A percentile compares a stretch with the other conserved stretches of the same genome.
Conservation (phyloP, 1,140 invertebrate genomes). For the Drosophila repleta region DNA sequence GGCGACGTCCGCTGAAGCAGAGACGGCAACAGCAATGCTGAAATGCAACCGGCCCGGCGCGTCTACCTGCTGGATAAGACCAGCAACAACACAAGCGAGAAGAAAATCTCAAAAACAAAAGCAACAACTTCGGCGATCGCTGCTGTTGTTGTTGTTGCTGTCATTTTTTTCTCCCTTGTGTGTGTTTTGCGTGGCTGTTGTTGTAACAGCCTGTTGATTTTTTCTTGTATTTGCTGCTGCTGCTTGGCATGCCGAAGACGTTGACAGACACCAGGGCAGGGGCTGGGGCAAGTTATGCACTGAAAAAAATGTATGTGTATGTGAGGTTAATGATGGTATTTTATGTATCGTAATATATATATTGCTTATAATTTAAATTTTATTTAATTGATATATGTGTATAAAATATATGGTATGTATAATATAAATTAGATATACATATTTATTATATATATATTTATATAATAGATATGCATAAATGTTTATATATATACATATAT, state of each 20-base stretch:
- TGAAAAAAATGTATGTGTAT: background rate
- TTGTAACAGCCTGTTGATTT: slow-evolving; percentile 61
- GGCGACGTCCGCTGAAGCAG: slow-evolving; percentile 12
- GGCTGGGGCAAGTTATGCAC: slow-evolving; percentile 17
- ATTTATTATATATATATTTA: no score
- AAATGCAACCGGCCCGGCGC: slow-evolving; percentile 47
- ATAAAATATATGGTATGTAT: no score
- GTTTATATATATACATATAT: no score
- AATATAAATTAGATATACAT: no score
- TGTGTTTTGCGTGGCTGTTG: slow-evolving; percentile 3
- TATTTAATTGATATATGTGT: background rate
- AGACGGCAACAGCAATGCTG: slow-evolving; percentile 13
- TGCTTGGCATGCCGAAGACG: slow-evolving; percentile 35
- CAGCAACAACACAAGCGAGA: slow-evolving; percentile 16
- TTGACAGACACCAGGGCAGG: slow-evolving; percentile 12
- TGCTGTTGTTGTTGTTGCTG: slow-evolving; percentile 13
- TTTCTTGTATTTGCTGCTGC: slow-evolving; percentile 45
- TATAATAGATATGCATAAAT: no score
- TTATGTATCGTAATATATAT: background rate
- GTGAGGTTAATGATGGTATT: no score
- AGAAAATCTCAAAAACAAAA: slow-evolving; percentile 48
- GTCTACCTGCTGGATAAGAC: slow-evolving; percentile 49
- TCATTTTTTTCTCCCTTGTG: background rate
- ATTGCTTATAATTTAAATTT: background rate
- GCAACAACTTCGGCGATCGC: slow-evolving; percentile 11